Evolutionary conservation across 2,888 invertebrate genomes (phyloP).

Genomic region (Crepidodera aurea): DNA sequence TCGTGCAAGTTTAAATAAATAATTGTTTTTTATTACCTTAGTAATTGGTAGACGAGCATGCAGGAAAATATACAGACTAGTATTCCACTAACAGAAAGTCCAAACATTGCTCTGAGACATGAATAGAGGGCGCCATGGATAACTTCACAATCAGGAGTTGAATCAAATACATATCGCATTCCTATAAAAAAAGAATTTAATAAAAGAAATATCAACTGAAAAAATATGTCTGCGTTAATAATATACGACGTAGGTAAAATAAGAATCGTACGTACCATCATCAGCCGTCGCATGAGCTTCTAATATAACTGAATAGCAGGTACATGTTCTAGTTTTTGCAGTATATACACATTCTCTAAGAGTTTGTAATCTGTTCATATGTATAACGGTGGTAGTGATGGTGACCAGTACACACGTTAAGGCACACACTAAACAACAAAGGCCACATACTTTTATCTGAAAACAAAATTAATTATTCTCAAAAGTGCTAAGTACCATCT

Average conservation of each 20-base stretch:
- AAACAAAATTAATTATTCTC: too few species aligned
- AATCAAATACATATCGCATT: slow-evolving; percentile 83
- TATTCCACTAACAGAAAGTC: slow-evolving; percentile 89
- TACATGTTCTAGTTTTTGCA: slow-evolving; percentile 78
- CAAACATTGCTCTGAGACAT: slow-evolving; percentile 87
- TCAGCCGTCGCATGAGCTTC: slow-evolving; percentile 71
- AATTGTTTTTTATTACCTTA: slow-evolving; percentile 71
- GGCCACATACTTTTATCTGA: slow-evolving; percentile 89
- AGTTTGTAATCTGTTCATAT: slow-evolving; percentile 89
- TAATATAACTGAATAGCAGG: slow-evolving; percentile 78
- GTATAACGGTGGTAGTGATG: slow-evolving; percentile 89
- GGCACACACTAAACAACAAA: slow-evolving; percentile 86
- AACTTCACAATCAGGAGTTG: slow-evolving; percentile 88
- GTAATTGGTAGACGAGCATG: slow-evolving; percentile 89
- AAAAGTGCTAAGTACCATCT: too few species aligned
- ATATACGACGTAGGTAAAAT: too few species aligned
- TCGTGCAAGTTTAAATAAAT: too few species aligned
- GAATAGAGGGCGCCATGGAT: slow-evolving; percentile 90
- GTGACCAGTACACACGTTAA: slow-evolving; percentile 87
- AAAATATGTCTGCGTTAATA: too few species aligned
- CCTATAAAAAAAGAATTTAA: slow-evolving; percentile 59
- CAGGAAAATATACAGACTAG: slow-evolving; percentile 91
- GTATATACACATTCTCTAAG: slow-evolving; percentile 88
- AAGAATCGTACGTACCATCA: slow-evolving; percentile 68
- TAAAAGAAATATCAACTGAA: neutral